phyloP scores from a whole-genome alignment of 2,797 vertebrate genomes.

The Melanotaenia trifasciata region DNA sequence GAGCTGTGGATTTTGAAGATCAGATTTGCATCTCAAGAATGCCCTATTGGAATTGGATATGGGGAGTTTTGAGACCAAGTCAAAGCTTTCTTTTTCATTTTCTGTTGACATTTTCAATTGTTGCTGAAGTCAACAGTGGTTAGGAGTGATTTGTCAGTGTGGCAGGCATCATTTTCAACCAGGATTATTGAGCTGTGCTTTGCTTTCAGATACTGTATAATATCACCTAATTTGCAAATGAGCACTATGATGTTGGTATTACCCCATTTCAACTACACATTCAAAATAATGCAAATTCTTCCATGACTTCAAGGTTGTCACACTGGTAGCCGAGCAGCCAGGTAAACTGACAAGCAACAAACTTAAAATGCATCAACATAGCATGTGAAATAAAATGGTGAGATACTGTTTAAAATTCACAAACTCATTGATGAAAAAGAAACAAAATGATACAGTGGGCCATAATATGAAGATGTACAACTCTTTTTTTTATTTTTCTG shows the following conservation, averaged over 20 bases:
- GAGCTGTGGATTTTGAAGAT: not conserved
- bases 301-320: not conserved
- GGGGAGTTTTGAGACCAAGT: not conserved
- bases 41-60: not conserved
- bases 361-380: not conserved
- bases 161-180: not conserved
- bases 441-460: not conserved
- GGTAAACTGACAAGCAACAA: not conserved
- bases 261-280: not conserved
- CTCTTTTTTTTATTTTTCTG: not conserved
- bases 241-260: not conserved
- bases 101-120: not conserved
- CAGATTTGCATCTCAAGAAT: not conserved
- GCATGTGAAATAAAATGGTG: not conserved
- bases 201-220: not conserved
- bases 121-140: not conserved
- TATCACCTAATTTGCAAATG: not conserved
- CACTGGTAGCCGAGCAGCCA: not conserved
- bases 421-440: not conserved
- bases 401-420: not conserved
- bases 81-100: not conserved
- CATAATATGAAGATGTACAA: not conserved
- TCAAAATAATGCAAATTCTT: not conserved
- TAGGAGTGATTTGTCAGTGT: not conserved
- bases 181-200: not conserved